These are phyloP conservation scores for Agonopterix alstromeriana DNA, from an alignment of 2,888 invertebrate species.

Conservation along the genomic window DNA sequence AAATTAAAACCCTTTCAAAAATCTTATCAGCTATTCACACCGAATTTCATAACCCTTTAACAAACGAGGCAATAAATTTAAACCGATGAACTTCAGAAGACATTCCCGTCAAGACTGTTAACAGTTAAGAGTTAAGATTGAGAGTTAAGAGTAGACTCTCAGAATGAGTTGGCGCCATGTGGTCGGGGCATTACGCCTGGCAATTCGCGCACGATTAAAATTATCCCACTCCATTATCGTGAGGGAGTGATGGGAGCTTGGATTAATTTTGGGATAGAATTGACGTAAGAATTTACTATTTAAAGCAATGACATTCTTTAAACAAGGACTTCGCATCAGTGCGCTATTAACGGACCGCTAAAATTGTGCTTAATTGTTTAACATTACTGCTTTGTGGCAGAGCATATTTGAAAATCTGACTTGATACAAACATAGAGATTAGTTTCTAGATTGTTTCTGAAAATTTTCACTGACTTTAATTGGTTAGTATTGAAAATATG, in stretches of 20 bases:
- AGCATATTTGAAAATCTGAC: too few relatives aligned
- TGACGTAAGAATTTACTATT: constrained; percentile 3
- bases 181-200: constrained; percentile 53
- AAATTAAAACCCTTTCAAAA: too few relatives aligned
- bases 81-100: constrained; percentile 42
- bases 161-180: constrained; percentile 57
- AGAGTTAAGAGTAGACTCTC: constrained; percentile 34
- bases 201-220: constrained; percentile 73
- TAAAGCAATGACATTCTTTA: too few relatives aligned
- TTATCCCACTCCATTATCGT: constrained; percentile 70
- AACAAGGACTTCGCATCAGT: too few relatives aligned
- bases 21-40: too few relatives aligned
- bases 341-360: too few relatives aligned
- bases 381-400: too few relatives aligned
- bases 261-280: constrained; percentile 15
- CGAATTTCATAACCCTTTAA: background rate
- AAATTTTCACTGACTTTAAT: too few relatives aligned
- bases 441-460: too few relatives aligned
- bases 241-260: constrained; percentile 47
- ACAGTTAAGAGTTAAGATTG: constrained; percentile 32
- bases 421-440: too few relatives aligned
- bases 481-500: too few relatives aligned
- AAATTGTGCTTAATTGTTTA: too few relatives aligned
- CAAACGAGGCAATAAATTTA: background rate
- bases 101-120: constrained; percentile 30